Evolutionary conservation across 2,113 vertebrate species (phyloP).

Genomic region (Trochalopteron elliotii): DNA sequence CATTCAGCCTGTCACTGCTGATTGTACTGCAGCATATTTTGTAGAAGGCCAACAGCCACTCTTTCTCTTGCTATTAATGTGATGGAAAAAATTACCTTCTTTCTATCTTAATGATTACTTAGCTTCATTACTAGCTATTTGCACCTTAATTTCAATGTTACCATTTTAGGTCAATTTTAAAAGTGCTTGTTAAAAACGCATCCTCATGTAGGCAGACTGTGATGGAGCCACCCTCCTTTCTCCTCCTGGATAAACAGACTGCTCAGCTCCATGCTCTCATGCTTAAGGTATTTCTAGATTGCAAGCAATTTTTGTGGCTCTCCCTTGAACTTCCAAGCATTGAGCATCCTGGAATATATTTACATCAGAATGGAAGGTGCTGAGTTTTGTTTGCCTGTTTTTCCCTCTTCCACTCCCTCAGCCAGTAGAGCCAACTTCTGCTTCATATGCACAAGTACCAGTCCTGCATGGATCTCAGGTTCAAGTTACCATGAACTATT

Average conservation of each 20-base stretch:
- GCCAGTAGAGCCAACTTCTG: neutral
- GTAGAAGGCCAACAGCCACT: neutral
- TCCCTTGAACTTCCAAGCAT: neutral
- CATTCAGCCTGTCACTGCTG: neutral
- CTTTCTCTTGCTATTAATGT: neutral
- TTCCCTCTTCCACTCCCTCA: neutral
- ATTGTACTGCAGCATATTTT: neutral
- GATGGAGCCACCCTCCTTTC: neutral
- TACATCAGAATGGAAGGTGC: neutral
- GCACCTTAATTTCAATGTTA: neutral
- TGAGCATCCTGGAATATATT: neutral
- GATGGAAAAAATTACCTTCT: neutral
- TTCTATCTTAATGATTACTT: neutral
- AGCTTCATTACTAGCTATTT: neutral
- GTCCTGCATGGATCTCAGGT: neutral
- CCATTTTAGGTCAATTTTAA: neutral
- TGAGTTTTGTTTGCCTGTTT: neutral
- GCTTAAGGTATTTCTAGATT: neutral
- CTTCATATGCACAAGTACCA: neutral
- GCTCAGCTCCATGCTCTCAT: neutral
- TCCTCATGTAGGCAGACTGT: neutral
- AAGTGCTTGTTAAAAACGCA: neutral
- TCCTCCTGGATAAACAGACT: neutral
- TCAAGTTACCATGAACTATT: neutral
- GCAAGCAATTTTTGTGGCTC: neutral